phyloP scores from a whole-genome alignment of 1,140 invertebrate species.

The Scylla paramamosain region DNA sequence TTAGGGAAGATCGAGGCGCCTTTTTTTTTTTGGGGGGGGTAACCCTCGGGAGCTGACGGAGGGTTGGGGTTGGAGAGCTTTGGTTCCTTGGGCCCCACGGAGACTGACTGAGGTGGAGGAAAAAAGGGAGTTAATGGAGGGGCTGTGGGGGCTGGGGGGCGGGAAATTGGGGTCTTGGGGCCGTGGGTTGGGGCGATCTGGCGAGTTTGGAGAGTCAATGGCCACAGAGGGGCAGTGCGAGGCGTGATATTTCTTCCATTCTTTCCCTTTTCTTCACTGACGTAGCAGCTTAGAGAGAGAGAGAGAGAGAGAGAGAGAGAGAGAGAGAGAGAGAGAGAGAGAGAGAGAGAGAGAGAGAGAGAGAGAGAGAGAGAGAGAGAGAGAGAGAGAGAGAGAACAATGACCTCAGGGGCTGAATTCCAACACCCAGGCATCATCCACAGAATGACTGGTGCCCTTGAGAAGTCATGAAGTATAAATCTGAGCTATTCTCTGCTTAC shows the following conservation, averaged over 20 bases:
- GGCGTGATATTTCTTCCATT: not conserved
- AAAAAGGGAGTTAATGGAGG: conserved; percentile 1
- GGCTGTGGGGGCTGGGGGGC: not conserved
- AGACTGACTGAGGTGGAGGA: not conserved
- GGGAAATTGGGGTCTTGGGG: conserved; percentile 9
- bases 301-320: no score
- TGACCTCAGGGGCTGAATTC: not conserved
- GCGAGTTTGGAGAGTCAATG: not conserved
- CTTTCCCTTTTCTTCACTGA: not conserved
- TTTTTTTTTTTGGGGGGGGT: not conserved
- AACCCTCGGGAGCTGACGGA: not conserved
- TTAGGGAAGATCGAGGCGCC: not conserved
- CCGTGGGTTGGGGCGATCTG: not conserved
- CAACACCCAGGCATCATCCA: no score
- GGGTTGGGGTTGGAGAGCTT: not conserved
- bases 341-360: no score
- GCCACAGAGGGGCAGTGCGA: not conserved
- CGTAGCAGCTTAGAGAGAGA: not conserved
- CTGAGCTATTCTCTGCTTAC: no score
- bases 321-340: no score
- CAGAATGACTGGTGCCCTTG: no score
- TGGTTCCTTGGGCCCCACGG: not conserved
- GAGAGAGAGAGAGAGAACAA: not conserved
- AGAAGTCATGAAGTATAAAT: no score
- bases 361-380: not conserved